Evolutionary conservation across 1,140 invertebrate species (phyloP).

Genomic region (Polypedilum pembai): DNA sequence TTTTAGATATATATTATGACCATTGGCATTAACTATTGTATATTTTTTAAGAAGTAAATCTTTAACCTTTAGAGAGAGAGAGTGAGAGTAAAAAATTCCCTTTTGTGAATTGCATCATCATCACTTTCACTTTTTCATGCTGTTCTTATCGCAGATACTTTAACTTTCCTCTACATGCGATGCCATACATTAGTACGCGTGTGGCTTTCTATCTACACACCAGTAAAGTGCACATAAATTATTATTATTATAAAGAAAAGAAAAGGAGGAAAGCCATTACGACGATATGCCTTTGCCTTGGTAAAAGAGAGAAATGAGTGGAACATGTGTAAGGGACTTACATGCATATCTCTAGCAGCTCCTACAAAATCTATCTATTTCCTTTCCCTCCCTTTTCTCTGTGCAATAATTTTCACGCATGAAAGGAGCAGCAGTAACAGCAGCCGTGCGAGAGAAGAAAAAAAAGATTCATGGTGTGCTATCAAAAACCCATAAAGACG

Average conservation of each 20-base stretch:
- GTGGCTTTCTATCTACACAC: not conserved
- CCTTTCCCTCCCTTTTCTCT: not conserved
- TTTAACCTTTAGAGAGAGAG: too few species aligned
- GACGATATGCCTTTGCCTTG: not conserved
- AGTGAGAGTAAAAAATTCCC: too few species aligned
- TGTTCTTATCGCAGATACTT: not conserved
- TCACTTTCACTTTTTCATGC: not conserved
- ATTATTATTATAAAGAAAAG: not conserved
- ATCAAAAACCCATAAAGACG: conserved; percentile 11
- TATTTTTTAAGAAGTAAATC: too few species aligned
- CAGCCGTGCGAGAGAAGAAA: not conserved
- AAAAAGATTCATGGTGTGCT: conserved; percentile 16
- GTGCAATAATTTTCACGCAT: conserved; percentile 12
- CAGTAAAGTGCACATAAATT: conserved; percentile 11
- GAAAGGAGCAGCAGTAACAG: not conserved
- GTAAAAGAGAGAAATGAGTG: not conserved
- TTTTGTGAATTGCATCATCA: too few species aligned
- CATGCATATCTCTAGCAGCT: not conserved
- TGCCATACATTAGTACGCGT: not conserved
- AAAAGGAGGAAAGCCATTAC: conserved; percentile 5
- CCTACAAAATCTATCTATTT: not conserved
- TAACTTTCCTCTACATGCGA: not conserved
- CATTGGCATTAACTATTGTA: too few species aligned
- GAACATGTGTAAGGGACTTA: conserved; percentile 10
- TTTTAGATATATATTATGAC: too few species aligned